These are phyloP conservation scores for Poeciliopsis infans DNA, from an alignment of 2,797 vertebrate species.

Conservation along the genomic window DNA sequence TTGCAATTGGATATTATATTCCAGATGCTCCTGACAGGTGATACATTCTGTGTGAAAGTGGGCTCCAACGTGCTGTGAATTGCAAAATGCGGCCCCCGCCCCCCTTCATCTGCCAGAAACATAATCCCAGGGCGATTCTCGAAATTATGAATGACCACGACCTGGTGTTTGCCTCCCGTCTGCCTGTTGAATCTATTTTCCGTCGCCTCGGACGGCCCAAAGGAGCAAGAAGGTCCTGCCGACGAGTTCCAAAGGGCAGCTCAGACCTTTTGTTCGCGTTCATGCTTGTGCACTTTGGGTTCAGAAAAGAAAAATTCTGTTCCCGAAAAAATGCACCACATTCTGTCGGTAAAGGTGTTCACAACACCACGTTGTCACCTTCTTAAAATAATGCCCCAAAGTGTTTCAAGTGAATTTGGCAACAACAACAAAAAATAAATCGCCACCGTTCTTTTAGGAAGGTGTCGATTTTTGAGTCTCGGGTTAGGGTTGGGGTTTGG, in stretches of 20 bases:
- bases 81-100: conserved; percentile 16
- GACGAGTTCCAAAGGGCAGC: conserved; percentile 37
- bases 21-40: conserved; percentile 47
- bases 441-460: too few species aligned
- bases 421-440: too few species aligned
- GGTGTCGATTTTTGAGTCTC: too few species aligned
- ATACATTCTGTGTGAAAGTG: conserved; percentile 60
- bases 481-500: not conserved
- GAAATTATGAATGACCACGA: conserved; percentile 95
- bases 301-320: not conserved
- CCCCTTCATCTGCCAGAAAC: conserved; percentile 28
- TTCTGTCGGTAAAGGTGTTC: not conserved
- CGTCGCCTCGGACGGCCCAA: conserved; percentile 78
- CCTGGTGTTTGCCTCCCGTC: conserved; percentile 86
- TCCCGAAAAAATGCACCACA: not conserved
- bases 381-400: too few species aligned
- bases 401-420: too few species aligned
- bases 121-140: conserved; percentile 77
- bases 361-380: not conserved
- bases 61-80: conserved; percentile 65
- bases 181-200: conserved; percentile 84
- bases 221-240: conserved; percentile 47
- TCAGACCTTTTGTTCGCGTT: not conserved
- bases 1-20: conserved; percentile 41
- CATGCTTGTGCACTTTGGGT: not conserved